Evolutionary conservation across 2,797 vertebrate genomes (phyloP), one percentile per base, ranked within the genome.

Genomic region (Lophura swinhoii): DNA sequence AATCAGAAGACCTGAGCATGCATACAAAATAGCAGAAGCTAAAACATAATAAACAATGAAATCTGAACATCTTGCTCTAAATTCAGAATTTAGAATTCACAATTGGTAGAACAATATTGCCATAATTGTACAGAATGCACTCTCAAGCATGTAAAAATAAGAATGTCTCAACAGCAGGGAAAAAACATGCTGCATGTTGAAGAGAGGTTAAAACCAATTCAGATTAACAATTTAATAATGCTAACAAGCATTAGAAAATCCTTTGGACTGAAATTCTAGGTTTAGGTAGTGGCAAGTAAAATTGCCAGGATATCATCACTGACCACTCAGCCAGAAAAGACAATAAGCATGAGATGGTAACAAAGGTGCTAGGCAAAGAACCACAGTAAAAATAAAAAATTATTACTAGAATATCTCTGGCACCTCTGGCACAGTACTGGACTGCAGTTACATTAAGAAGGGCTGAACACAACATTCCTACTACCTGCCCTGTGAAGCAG

Each of bases 141-240:
- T 44, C 29, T 81, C 68, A 53, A 63, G 16, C n/a, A 58, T 7
- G 23, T 18, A 70, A 29, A 91, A 82, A 76, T 73, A 67, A 70
- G 17, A 39, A 15, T 8, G 64, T 35, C 35, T 33, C 16, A 78
- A 8, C 51, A 82, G 17, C 14, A 18, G 51, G 28, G 33, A 68
- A 81, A 81, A 88, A 90, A 68, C 37, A 44, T 22, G 28, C 14
- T 39, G 44, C 68, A 26, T 43, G 33, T 31, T 87, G 78, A 3
- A 82, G n/a, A 74, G 82, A 92, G 39, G 35, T 70, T 82, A 76
- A 79, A 82, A 39, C 75, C 43, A 87, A 88, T 84, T 89, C 44
- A 93, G 81, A 91, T 84, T 37, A 93, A 74, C 55, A 84, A 75
- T 26, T 66, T 75, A 88, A 84, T 29, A 75, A 71, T 8, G 29